These are phyloP conservation scores for Zingel zingel DNA, from an alignment of 2,113 vertebrate genomes.

Conservation along the genomic window DNA sequence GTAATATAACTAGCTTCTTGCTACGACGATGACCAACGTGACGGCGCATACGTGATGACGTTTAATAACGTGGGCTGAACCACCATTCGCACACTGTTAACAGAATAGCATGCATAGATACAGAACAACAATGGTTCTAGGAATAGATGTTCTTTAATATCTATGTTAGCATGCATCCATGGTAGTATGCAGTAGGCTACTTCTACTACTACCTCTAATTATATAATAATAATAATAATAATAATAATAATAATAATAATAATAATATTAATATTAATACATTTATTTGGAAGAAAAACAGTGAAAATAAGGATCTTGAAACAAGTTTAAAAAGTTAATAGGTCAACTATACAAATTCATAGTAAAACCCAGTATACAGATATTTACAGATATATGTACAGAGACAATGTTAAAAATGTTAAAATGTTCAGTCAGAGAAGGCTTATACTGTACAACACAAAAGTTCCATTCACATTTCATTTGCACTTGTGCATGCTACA, in stretches of 20 bases:
- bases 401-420: not conserved
- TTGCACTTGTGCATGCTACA: conserved; percentile 28
- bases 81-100: not conserved
- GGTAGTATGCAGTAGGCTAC: not conserved
- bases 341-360: not conserved
- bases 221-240: not conserved
- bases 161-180: too few relatives aligned
- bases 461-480: conserved; percentile 4
- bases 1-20: not conserved
- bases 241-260: not conserved
- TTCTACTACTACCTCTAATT: not conserved
- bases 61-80: not conserved
- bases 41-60: conserved; percentile 48
- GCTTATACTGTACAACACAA: not conserved
- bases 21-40: not conserved
- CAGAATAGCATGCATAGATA: not conserved
- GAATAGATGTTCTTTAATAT: too few relatives aligned
- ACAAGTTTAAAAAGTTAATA: not conserved
- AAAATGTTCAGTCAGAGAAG: not conserved
- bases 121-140: too few relatives aligned
- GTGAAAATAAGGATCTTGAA: not conserved
- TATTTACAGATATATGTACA: not conserved
- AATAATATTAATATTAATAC: not conserved
- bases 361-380: not conserved
- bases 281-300: conserved; percentile 10